A percentile compares a stretch with the other conserved stretches of the same genome.
Evolutionary conservation across 2,888 invertebrate genomes (phyloP).

Genomic region (Melanchra persicariae): DNA sequence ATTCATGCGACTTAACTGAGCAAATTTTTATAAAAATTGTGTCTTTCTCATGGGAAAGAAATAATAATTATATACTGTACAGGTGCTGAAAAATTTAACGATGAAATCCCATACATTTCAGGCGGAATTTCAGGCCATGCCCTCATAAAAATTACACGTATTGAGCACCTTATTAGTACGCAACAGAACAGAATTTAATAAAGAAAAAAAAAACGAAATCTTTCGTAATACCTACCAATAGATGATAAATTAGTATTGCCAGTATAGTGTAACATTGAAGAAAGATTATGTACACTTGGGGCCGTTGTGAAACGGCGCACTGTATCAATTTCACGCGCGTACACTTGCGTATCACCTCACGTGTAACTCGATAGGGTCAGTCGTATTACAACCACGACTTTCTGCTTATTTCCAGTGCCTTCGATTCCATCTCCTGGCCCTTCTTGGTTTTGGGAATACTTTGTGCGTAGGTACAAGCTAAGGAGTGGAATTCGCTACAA

Average conservation of each 20-base stretch:
- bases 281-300: conserved; percentile 63
- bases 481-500: no score
- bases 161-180: no score
- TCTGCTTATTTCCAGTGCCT: conserved; percentile 20
- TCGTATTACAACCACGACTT: conserved; percentile 41
- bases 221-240: conserved; percentile 24
- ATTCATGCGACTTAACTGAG: no score
- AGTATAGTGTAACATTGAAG: conserved; percentile 57
- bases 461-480: no score
- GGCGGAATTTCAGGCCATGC: not conserved
- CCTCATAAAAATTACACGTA: no score
- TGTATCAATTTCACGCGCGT: conserved; percentile 63
- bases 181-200: not conserved
- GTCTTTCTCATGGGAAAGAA: no score
- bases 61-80: no score
- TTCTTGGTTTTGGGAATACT: not conserved
- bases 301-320: conserved; percentile 60
- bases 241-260: conserved; percentile 31
- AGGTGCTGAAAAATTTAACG: no score
- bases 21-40: no score
- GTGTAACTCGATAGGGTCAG: conserved; percentile 57
- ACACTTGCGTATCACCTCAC: conserved; percentile 53
- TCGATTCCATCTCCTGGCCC: conserved; percentile 5
- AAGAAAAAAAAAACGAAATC: not conserved
- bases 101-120: not conserved